Evolutionary conservation across 1,140 invertebrate species (phyloP), one percentile per base, ranked within the genome.

Genomic region (Andrena cerasifolii): DNA sequence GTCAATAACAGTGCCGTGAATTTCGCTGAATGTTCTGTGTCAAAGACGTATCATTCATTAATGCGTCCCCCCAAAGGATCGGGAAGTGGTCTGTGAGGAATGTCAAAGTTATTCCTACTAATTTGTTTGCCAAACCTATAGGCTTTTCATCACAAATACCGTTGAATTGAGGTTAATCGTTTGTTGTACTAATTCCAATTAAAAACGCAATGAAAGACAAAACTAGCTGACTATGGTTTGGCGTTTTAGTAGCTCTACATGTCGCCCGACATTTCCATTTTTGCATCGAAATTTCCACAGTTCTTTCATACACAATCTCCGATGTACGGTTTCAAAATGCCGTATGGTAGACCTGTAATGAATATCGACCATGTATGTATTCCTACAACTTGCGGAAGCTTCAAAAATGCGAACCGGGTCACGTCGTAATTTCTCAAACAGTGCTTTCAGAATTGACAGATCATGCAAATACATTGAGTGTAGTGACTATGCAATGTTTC

Each of bases 371-470:
- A 82, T 49, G 45, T 80, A 82, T 49, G 45, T 76, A 58, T 56
- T 56, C 36, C 21, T 12, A 72, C 36, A 54, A 45, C 70, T 36
- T 72, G 58, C 59, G 74, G 76, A 82, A 73, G 61, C 79, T 78
- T 72, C 6, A 72, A 59, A 74, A 81, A 78, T 78, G 81, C 80
- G 67, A 83, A 82, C 77, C 80, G 81, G 80, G 80, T 77, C 81
- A 83, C 67, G 74, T 73, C 75, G 71, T 43, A 82, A 66, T 71
- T 78, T 40, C 40, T 51, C 36, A 45, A 47, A n/a, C 66, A 31
- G 26, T 40, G 8, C 45, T 79, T 59, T 59, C 54, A 40, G 59
- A 78, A 83, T 61, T 43, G 28, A 58, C 21, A 4, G 8, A 43
- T 33, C 51, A 28, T 45, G 8, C 26, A 8, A 31, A 56, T 36